phyloP scores from a whole-genome alignment of 2,797 vertebrate genomes.

The Podarcis lilfordi region DNA sequence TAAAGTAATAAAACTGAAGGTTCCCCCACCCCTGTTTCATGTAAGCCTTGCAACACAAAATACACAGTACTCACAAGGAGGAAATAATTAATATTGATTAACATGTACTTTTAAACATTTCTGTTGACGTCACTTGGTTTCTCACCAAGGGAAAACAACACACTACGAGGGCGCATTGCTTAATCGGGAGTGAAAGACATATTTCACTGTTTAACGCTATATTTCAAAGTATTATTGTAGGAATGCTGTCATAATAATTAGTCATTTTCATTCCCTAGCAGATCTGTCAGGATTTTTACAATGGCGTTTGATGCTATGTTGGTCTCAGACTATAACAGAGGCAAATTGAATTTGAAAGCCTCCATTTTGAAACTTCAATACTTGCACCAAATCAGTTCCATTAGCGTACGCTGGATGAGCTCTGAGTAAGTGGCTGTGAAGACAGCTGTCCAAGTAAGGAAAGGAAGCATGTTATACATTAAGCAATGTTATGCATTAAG shows the following conservation, averaged over 20 bases:
- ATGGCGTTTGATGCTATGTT: constrained; percentile 1
- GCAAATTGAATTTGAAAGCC: constrained; percentile 17
- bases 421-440: background rate
- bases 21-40: background rate
- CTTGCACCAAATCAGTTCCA: constrained; percentile 7
- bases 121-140: constrained; percentile 9
- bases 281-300: background rate
- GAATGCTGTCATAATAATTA: constrained; percentile 37
- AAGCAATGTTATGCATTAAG: background rate
- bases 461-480: background rate
- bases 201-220: constrained; percentile 28
- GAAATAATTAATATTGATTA: constrained; percentile 27
- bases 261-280: constrained; percentile 20
- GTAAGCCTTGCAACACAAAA: constrained; percentile 9
- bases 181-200: constrained; percentile 23
- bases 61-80: background rate
- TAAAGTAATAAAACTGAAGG: background rate
- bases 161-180: background rate
- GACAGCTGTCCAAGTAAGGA: background rate
- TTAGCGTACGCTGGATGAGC: background rate
- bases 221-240: constrained; percentile 25
- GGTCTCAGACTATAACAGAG: background rate
- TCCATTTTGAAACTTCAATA: background rate
- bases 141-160: constrained; percentile 12
- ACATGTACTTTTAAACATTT: constrained; percentile 4